A percentile compares a stretch with the other conserved stretches of the same genome.
Conservation (phyloP, 2,888 invertebrate species). For the Drosophila differens region DNA sequence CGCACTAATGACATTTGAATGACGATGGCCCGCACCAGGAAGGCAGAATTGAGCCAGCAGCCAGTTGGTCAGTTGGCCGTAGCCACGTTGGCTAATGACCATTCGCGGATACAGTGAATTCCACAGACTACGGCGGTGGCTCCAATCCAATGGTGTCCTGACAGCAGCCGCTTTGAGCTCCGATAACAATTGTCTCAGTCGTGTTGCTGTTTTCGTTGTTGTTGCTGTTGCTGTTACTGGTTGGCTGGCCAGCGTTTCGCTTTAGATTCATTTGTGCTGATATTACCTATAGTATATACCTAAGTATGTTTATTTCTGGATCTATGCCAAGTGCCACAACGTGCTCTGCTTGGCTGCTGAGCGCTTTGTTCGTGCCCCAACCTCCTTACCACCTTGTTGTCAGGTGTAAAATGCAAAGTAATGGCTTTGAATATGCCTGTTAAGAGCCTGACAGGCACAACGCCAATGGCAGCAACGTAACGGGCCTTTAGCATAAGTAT, state of each 20-base stretch:
- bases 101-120: conserved; percentile 12
- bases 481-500: conserved; percentile 18
- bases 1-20: conserved; percentile 78
- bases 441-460: conserved; percentile 55
- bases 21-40: conserved; percentile 46
- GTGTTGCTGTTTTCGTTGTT: conserved; percentile 12
- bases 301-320: conserved; percentile 51
- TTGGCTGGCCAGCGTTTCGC: conserved; percentile 21
- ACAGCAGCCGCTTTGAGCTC: conserved; percentile 27
- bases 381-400: conserved; percentile 48
- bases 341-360: conserved; percentile 41
- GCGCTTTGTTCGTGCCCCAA: conserved; percentile 23
- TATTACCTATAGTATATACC: conserved; percentile 9
- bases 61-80: conserved; percentile 26
- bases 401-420: conserved; percentile 80
- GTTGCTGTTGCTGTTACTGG: conserved; percentile 1
- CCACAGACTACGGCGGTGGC: conserved; percentile 21
- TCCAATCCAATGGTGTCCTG: conserved; percentile 12
- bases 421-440: conserved; percentile 71
- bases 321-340: conserved; percentile 61
- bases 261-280: conserved; percentile 26
- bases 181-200: conserved; percentile 57
- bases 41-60: conserved; percentile 24
- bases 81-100: conserved; percentile 70
- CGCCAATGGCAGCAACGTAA: conserved; percentile 24